These are phyloP conservation scores for Meghimatium bilineatum DNA, from an alignment of 2,888 invertebrate genomes.

Conservation along the genomic window DNA sequence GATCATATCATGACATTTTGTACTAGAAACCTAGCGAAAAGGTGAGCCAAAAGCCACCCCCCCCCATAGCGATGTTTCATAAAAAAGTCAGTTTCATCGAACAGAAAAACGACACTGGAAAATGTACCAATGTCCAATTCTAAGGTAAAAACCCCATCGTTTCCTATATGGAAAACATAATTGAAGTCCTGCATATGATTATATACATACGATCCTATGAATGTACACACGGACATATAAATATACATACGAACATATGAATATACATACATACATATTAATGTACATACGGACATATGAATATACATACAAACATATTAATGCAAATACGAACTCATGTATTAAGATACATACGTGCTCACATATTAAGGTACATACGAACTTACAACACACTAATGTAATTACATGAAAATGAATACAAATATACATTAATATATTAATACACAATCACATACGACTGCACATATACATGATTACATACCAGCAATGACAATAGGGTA, in stretches of 20 bases:
- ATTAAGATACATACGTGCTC: not conserved
- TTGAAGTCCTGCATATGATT: too few relatives aligned
- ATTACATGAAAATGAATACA: not conserved
- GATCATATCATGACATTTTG: too few relatives aligned
- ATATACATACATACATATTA: conserved; percentile 10
- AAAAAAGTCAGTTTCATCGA: too few relatives aligned
- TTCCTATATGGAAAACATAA: too few relatives aligned
- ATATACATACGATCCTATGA: not conserved
- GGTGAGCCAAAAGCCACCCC: too few relatives aligned
- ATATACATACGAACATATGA: conserved; percentile 4
- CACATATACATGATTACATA: conserved; percentile 14
- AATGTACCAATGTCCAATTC: too few relatives aligned
- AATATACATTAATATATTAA: not conserved
- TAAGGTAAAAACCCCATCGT: too few relatives aligned
- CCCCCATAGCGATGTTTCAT: too few relatives aligned
- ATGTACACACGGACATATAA: not conserved
- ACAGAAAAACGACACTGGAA: too few relatives aligned
- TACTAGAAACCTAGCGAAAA: too few relatives aligned
- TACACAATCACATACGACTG: not conserved
- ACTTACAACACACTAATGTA: not conserved
- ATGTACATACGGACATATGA: conserved; percentile 6
- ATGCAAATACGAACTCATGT: not conserved
- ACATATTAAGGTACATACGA: not conserved
- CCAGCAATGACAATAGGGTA: conserved; percentile 59
- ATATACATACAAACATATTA: conserved; percentile 1